phyloP scores from a whole-genome alignment of 30 jellyfish, hydroid and myxozoan genomes.

The Pseudorhiza aurosa region DNA sequence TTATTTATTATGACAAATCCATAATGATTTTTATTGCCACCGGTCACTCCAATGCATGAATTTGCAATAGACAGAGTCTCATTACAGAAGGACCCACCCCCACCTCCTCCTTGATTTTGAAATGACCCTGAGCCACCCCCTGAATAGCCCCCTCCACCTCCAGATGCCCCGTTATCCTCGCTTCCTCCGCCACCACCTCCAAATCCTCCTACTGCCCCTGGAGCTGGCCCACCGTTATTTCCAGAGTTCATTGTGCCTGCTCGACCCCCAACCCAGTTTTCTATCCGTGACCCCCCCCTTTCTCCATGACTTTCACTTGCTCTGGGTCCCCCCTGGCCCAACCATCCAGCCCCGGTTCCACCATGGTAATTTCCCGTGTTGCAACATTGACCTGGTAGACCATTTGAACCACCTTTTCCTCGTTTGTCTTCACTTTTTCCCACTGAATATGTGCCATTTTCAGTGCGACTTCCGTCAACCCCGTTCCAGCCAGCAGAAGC shows the following conservation, averaged over 20 bases:
- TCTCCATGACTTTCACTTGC: constrained; percentile 25
- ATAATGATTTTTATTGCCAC: constrained; percentile 58
- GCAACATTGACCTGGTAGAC: constrained; percentile 61
- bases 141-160: constrained; percentile 71
- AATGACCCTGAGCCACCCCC: constrained; percentile 60
- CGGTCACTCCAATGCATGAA: constrained; percentile 51
- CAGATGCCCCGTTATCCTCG: constrained; percentile 69
- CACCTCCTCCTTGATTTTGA: constrained; percentile 62
- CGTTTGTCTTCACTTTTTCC: constrained; percentile 16
- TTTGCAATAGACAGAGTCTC: background rate
- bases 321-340: constrained; percentile 44
- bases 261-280: constrained; percentile 58
- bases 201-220: constrained; percentile 74
- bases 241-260: constrained; percentile 66
- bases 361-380: constrained; percentile 57
- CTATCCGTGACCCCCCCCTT: constrained; percentile 53
- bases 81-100: constrained; percentile 61
- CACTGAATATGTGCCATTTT: constrained; percentile 55
- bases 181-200: constrained; percentile 79
- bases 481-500: constrained; percentile 70
- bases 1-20: constrained; percentile 25
- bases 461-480: constrained; percentile 52
- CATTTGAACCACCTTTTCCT: constrained; percentile 43
- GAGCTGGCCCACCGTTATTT: constrained; percentile 71
- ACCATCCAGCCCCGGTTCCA: constrained; percentile 68